A percentile compares a stretch with the other conserved stretches of the same genome.
phyloP scores from a whole-genome alignment of 2,113 vertebrate species.

The Aythya baeri region DNA sequence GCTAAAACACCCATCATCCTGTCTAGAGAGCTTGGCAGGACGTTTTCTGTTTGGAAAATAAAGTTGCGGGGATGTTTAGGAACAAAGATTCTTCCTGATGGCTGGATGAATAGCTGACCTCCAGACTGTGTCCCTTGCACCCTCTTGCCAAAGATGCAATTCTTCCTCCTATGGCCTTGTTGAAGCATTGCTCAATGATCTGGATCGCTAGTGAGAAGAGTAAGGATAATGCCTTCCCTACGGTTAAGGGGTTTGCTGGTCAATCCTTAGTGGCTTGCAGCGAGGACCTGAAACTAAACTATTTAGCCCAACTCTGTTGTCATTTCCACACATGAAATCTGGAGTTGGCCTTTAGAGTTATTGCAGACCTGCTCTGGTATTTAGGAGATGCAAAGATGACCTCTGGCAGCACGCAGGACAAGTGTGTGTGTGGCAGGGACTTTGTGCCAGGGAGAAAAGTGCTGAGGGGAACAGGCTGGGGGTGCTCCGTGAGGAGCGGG shows the following conservation, averaged over 20 bases:
- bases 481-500: too few relatives aligned
- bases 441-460: too few relatives aligned
- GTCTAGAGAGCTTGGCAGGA: background rate
- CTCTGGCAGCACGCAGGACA: too few relatives aligned
- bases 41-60: background rate
- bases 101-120: background rate
- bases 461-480: too few relatives aligned
- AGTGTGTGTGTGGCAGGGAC: too few relatives aligned
- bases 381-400: too few relatives aligned
- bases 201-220: background rate
- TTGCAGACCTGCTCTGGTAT: too few relatives aligned
- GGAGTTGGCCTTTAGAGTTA: background rate
- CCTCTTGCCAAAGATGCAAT: background rate
- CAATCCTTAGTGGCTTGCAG: too few relatives aligned
- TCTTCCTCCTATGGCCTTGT: background rate
- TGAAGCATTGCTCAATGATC: too few relatives aligned
- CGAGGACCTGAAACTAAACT: background rate
- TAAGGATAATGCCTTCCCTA: background rate
- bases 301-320: background rate
- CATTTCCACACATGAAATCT: background rate
- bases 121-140: background rate
- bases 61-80: background rate
- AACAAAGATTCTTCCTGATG: background rate
- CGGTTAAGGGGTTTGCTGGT: background rate
- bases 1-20: background rate